Base-by-base conservation (phyloP, 2,113 vertebrate species). In the Calidris pugnax region DNA sequence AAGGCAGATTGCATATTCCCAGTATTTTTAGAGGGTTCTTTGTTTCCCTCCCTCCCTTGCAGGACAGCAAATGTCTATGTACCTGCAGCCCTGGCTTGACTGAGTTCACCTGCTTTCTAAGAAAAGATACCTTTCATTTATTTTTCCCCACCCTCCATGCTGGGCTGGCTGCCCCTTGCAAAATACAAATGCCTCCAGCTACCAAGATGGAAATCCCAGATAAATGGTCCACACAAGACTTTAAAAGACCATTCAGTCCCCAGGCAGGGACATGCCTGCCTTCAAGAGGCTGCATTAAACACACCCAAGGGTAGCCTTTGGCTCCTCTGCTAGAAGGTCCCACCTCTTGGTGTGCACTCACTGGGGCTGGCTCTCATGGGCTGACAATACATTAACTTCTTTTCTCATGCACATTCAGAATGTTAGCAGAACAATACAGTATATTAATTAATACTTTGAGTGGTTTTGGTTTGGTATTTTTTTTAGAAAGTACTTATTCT, bases 291-390 rank as follows among this genome's bases (percentile, higher is more conserved):
- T 2, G 2, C 21, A 57, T 21, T 47, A 82, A 85, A 72, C 10
- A 69, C 21, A 66, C 14, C 17, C 35, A 68, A 12, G 4, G 11
- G 17, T 13, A 57, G 30, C 14, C 27, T 84, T 4, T 56, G 12
- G 50, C 47, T 69, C 57, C 39, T 83, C 30, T 50, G 35, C 22
- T 71, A 55, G 33, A 32, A 48, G 67, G 17, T 47, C 21, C 15
- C 24, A 72, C 43, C 47, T 85, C 56, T 41, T 50, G 14, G 33
- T 23, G 15, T 0, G 0, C 9, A 10, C 22, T 32, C 10, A 10
- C 26, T 32, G 7, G 22, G 55, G 23, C 57, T 89, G 55, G 9
- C 23, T 94, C 41, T 53, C 64, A 57, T 5, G 26, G 51, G 32
- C 26, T 60, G 30, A 57, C 17, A 85, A 62, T 9, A 62, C 12